A percentile compares a stretch with the other conserved stretches of the same genome.
Conservation (phyloP, 2,888 invertebrate species). For the Trichopria drosophilae region DNA sequence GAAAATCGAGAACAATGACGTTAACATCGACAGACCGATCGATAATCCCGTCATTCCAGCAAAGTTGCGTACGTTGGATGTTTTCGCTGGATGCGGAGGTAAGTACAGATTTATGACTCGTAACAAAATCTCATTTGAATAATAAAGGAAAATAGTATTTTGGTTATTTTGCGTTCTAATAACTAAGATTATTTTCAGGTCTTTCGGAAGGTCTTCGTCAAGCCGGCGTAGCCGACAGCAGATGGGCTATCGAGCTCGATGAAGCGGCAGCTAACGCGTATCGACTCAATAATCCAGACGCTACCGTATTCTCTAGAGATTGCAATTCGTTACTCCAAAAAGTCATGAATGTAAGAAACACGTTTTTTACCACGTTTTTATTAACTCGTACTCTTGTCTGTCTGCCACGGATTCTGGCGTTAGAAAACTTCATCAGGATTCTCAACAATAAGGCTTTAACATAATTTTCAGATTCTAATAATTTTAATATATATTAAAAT, state of each 20-base stretch:
- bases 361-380: background rate
- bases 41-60: conserved; percentile 56
- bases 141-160: conserved; percentile 1
- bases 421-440: no score
- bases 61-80: conserved; percentile 72
- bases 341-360: conserved; percentile 65
- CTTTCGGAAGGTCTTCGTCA: conserved; percentile 74
- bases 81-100: conserved; percentile 86
- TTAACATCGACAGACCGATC: conserved; percentile 45
- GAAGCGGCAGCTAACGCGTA: conserved; percentile 79
- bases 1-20: conserved; percentile 35
- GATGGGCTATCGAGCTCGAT: conserved; percentile 83
- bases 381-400: no score
- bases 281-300: conserved; percentile 72
- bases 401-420: no score
- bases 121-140: background rate
- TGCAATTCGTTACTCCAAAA: conserved; percentile 73
- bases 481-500: no score
- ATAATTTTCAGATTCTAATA: background rate
- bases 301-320: conserved; percentile 79
- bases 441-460: no score
- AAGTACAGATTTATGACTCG: conserved; percentile 26
- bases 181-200: conserved; percentile 54
- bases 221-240: conserved; percentile 69
- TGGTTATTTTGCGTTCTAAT: background rate